These are phyloP conservation scores for Caracal caracal DNA, from an alignment of 2,113 vertebrate species.

Conservation along the genomic window DNA sequence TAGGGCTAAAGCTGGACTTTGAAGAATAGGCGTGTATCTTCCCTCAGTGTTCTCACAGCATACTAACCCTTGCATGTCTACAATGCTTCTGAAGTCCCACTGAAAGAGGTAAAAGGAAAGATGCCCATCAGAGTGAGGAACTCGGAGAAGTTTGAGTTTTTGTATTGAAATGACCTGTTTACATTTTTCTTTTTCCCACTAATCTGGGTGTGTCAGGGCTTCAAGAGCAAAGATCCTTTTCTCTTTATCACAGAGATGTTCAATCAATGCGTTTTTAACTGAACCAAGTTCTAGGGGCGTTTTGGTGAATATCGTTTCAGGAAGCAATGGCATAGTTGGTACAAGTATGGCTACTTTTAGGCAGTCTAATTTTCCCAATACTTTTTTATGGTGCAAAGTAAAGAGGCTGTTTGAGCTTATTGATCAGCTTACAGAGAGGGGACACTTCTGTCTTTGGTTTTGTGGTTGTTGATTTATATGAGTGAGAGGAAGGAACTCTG, in stretches of 20 bases:
- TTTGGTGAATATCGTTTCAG: not conserved
- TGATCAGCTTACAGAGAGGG: not conserved
- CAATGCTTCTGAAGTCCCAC: not conserved
- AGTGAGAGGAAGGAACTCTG: not conserved
- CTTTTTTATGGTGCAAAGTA: not conserved
- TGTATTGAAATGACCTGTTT: not conserved
- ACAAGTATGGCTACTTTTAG: not conserved
- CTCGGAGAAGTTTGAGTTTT: not conserved
- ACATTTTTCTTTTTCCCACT: not conserved
- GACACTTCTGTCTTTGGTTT: not conserved
- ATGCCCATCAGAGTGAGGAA: not conserved
- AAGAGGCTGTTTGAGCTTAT: not conserved
- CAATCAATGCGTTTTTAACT: not conserved
- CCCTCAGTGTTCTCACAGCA: not conserved
- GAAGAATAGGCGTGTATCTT: not conserved
- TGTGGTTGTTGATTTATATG: not conserved
- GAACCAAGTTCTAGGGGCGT: not conserved
- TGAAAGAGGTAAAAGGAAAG: not conserved
- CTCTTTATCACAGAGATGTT: not conserved
- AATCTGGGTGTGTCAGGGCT: not conserved
- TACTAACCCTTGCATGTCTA: not conserved
- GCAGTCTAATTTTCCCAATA: not conserved
- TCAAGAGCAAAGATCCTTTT: not conserved
- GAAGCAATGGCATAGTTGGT: not conserved
- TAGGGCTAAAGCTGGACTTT: constrained; percentile 18